Percentiles rank a stretch among this genome's conserved stretches.
These are phyloP conservation scores for Collichthys lucidus DNA, from an alignment of 2,113 vertebrate genomes.

Conservation along the genomic window DNA sequence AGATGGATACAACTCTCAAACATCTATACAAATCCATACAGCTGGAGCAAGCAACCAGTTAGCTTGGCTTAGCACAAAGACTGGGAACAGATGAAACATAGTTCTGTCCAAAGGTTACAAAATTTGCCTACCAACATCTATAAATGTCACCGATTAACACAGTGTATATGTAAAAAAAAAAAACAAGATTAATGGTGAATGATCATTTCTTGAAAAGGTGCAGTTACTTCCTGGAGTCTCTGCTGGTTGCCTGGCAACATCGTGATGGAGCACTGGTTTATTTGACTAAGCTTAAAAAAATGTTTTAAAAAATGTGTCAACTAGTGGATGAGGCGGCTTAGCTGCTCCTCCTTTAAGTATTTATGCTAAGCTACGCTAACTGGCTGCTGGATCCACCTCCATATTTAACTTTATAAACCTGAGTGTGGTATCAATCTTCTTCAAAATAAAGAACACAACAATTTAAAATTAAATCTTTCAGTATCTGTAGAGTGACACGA, in stretches of 20 bases:
- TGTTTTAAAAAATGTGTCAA: no score
- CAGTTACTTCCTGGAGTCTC: background rate
- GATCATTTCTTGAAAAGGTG: no score
- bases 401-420: background rate
- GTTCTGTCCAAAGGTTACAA: background rate
- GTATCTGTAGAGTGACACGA: conserved; percentile 45
- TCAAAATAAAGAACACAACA: no score
- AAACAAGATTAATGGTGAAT: no score
- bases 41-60: no score
- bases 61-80: background rate
- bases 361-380: no score
- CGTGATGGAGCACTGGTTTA: background rate
- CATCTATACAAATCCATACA: background rate
- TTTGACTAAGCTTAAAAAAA: no score
- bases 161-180: background rate
- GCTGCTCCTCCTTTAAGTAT: no score
- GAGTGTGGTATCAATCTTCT: background rate
- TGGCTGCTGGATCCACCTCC: no score
- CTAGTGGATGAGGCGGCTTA: no score
- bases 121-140: background rate
- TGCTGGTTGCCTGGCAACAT: background rate
- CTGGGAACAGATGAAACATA: background rate
- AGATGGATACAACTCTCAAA: background rate
- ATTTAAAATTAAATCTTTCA: conserved; percentile 3
- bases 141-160: background rate